A percentile compares a stretch with the other conserved stretches of the same genome.
These are phyloP conservation scores for Myioborus miniatus DNA, from an alignment of 2,797 vertebrate genomes.

Conservation along the genomic window DNA sequence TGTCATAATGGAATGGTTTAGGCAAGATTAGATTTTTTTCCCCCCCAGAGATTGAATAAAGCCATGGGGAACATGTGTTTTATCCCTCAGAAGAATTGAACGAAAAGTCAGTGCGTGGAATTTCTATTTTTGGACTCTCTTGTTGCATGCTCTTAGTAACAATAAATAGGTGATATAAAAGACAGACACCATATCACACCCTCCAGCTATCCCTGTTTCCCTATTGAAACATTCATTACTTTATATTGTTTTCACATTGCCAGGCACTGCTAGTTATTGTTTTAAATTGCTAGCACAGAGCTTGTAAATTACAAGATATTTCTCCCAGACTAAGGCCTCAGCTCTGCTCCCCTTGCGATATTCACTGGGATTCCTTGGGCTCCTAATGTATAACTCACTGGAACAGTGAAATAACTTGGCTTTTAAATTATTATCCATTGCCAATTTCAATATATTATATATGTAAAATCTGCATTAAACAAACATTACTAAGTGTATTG, in stretches of 20 bases:
- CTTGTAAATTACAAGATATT: conserved; percentile 61
- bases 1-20: conserved; percentile 13
- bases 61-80: conserved; percentile 52
- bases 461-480: neutral
- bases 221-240: conserved; percentile 69
- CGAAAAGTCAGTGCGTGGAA: conserved; percentile 56
- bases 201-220: conserved; percentile 65
- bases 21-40: neutral
- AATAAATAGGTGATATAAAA: conserved; percentile 62
- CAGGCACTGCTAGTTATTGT: conserved; percentile 64
- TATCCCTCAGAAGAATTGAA: conserved; percentile 48
- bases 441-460: neutral
- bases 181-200: conserved; percentile 54
- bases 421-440: conserved; percentile 22
- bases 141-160: conserved; percentile 62
- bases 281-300: conserved; percentile 61
- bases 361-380: neutral
- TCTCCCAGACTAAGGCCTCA: neutral
- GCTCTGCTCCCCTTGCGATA: neutral
- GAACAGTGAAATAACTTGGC: neutral
- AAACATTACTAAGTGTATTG: neutral
- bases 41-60: conserved; percentile 31
- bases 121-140: conserved; percentile 55
- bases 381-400: neutral
- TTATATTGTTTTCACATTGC: conserved; percentile 62